Conservation (phyloP, 30 jellyfish, hydroid and myxozoan species). For the Euphysa ruthae region DNA sequence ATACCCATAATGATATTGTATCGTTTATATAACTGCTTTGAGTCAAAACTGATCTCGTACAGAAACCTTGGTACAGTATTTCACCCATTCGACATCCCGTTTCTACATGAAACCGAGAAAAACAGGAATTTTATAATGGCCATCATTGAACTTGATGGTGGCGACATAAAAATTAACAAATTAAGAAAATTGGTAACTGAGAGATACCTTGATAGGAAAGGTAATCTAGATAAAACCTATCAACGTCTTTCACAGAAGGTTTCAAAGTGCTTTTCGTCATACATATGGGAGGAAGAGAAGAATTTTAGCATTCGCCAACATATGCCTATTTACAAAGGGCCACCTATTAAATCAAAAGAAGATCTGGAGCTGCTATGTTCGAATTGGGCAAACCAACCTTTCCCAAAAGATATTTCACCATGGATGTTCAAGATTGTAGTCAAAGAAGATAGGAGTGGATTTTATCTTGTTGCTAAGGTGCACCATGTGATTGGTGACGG, state of each 20-base stretch:
- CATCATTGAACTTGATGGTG: conserved; percentile 48
- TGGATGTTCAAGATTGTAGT: conserved; percentile 79
- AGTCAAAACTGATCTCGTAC: conserved; percentile 42
- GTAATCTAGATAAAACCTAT: conserved; percentile 38
- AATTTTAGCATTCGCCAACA: conserved; percentile 69
- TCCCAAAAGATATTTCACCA: conserved; percentile 66
- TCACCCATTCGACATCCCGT: conserved; percentile 56
- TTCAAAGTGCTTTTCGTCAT: conserved; percentile 47
- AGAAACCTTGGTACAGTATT: conserved; percentile 63
- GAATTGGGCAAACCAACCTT: conserved; percentile 30
- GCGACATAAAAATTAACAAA: conserved; percentile 53
- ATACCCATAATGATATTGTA: conserved; percentile 67
- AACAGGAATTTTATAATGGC: conserved; percentile 68
- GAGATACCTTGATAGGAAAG: conserved; percentile 38
- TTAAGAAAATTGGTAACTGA: conserved; percentile 46
- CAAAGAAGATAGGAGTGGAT: conserved; percentile 39
- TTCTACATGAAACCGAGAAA: conserved; percentile 66
- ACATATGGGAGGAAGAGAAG: conserved; percentile 84
- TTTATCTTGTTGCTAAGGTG: conserved; percentile 42
- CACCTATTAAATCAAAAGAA: conserved; percentile 36
- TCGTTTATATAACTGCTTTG: conserved; percentile 55
- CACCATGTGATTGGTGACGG: conserved; percentile 99
- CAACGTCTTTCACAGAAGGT: conserved; percentile 67
- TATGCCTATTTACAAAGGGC: conserved; percentile 46
- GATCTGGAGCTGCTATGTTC: conserved; percentile 58